Percentiles rank a stretch among this genome's conserved stretches.
Evolutionary conservation across 2,113 vertebrate genomes (phyloP).

Genomic region (Triplophysa dalaica): DNA sequence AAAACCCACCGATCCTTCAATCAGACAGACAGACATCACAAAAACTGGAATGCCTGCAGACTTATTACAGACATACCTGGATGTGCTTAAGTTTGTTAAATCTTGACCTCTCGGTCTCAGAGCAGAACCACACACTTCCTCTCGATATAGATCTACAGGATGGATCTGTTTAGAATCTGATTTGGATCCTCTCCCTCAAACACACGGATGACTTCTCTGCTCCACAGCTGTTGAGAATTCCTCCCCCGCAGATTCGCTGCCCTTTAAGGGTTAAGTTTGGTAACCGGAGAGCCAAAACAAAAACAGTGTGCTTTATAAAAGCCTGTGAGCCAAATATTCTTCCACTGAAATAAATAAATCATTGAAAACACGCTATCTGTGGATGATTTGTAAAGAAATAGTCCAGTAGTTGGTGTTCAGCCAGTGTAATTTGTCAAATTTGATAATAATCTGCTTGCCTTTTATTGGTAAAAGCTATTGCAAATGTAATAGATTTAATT

Average conservation of each 20-base stretch:
- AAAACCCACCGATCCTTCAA: not conserved
- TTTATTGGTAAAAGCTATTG: not conserved
- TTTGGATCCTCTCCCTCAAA: slow-evolving; percentile 46
- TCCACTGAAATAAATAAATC: not conserved
- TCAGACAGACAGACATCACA: not conserved
- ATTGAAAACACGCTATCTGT: not conserved
- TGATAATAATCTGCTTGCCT: not conserved
- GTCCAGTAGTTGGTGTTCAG: not conserved
- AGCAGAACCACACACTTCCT: slow-evolving; percentile 29
- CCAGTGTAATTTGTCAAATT: not conserved
- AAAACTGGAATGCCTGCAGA: not conserved
- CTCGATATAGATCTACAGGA: slow-evolving; percentile 43
- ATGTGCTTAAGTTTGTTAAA: slow-evolving; percentile 22
- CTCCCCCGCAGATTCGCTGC: not conserved
- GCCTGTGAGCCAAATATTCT: not conserved
- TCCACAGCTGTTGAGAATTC: slow-evolving; percentile 26
- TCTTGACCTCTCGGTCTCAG: slow-evolving; percentile 15
- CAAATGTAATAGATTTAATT: not conserved
- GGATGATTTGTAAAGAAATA: not conserved
- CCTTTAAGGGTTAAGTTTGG: slow-evolving; percentile 29
- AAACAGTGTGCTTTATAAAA: not conserved
- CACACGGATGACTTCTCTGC: slow-evolving; percentile 32
- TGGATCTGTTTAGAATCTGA: slow-evolving; percentile 39
- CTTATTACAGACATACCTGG: slow-evolving; percentile 1
- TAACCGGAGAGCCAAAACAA: slow-evolving; percentile 1